These are phyloP conservation scores for Physella acuta DNA, from an alignment of 1,140 invertebrate genomes.

Conservation along the genomic window DNA sequence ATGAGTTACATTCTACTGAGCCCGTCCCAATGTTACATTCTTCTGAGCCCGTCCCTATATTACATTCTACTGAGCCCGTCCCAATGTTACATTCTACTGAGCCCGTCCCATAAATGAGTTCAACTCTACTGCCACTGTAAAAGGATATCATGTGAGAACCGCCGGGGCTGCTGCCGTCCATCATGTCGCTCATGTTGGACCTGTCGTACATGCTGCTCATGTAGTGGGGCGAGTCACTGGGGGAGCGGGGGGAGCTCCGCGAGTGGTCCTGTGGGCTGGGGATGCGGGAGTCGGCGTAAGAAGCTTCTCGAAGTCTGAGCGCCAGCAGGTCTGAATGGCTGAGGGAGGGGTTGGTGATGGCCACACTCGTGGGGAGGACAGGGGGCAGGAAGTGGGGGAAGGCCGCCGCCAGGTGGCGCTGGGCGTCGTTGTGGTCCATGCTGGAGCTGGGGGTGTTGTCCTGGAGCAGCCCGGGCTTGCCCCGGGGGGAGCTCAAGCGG, in stretches of 20 bases:
- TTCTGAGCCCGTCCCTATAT: too few species aligned
- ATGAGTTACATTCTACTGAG: too few species aligned
- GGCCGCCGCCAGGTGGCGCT: conserved; percentile 30
- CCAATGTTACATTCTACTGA: too few species aligned
- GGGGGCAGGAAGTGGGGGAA: conserved; percentile 65
- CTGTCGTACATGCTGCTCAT: conserved; percentile 44
- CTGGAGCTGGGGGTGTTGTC: conserved; percentile 42
- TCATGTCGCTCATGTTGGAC: conserved; percentile 16
- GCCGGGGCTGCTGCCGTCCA: conserved; percentile 32
- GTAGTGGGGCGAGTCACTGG: conserved; percentile 36
- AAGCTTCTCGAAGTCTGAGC: conserved; percentile 72
- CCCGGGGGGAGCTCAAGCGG: conserved; percentile 76
- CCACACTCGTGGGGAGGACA: conserved; percentile 84
- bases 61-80: too few species aligned
- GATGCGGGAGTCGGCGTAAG: conserved; percentile 54
- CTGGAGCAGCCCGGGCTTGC: conserved; percentile 55
- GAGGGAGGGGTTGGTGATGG: conserved; percentile 92
- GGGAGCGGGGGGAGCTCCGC: conserved; percentile 45
- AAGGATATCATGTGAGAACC: conserved; percentile 61
- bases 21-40: too few species aligned
- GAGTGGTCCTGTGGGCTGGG: conserved; percentile 43
- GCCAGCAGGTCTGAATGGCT: conserved; percentile 83
- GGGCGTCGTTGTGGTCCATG: conserved; percentile 32
- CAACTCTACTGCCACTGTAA: too few species aligned
- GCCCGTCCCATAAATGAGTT: too few species aligned